A percentile compares a stretch with the other conserved stretches of the same genome.
Conservation (phyloP, 2,113 vertebrate species). For the Hippocampus comes region DNA sequence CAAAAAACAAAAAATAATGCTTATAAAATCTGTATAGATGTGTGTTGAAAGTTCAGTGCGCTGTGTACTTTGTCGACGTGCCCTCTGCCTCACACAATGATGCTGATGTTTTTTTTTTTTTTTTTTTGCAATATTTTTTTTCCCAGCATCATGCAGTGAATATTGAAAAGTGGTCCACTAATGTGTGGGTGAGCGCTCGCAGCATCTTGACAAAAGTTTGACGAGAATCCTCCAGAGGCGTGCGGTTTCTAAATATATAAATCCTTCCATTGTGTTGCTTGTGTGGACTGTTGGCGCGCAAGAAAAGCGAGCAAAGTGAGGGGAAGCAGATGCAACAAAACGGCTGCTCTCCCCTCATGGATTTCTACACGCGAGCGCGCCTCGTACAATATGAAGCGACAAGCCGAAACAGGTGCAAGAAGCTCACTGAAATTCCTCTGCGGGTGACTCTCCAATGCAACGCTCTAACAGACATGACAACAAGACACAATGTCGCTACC, state of each 20-base stretch:
- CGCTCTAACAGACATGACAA: constrained; percentile 59
- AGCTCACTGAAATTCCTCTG: constrained; percentile 34
- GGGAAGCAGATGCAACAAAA: constrained; percentile 15
- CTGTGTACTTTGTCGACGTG: constrained; percentile 19
- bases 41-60: constrained; percentile 52
- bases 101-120: constrained; percentile 3
- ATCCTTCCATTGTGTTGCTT: constrained; percentile 56
- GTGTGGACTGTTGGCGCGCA: constrained; percentile 39
- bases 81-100: constrained; percentile 28
- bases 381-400: constrained; percentile 30
- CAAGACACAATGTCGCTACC: constrained; percentile 37
- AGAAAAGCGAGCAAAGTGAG: constrained; percentile 20
- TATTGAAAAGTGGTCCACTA: constrained; percentile 27
- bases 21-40: constrained; percentile 45
- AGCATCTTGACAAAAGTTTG: constrained; percentile 49
- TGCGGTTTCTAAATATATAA: constrained; percentile 69
- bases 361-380: constrained; percentile 14
- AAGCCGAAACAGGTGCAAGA: constrained; percentile 46
- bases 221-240: constrained; percentile 63
- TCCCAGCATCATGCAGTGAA: constrained; percentile 8
- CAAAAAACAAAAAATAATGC: constrained; percentile 9
- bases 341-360: constrained; percentile 12
- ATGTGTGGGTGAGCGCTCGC: constrained; percentile 19
- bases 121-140: neutral
- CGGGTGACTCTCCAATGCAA: constrained; percentile 35